Evolutionary conservation across 92 coral and sea anemone species (phyloP).

Genomic region (Isaurus tuberculatus): DNA sequence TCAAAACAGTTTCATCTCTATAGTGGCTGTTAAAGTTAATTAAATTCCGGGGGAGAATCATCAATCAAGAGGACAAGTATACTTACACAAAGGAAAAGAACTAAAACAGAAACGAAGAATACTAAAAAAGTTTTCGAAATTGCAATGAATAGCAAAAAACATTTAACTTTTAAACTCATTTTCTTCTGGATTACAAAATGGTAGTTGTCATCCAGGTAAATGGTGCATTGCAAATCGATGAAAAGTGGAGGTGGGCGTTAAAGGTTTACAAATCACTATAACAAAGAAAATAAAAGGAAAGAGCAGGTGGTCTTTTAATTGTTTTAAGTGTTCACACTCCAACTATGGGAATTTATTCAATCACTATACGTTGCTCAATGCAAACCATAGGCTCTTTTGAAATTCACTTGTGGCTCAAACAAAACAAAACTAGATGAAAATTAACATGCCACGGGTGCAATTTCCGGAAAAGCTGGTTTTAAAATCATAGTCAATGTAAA

Average conservation of each 20-base stretch:
- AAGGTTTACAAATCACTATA: background rate
- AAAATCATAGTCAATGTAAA: background rate
- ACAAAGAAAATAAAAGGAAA: background rate
- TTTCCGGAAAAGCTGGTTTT: slow-evolving; percentile 9
- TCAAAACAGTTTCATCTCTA: too few relatives aligned
- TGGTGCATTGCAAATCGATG: background rate
- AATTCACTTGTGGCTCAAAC: background rate
- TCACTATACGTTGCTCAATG: background rate
- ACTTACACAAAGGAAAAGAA: too few relatives aligned
- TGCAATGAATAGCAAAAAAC: too few relatives aligned
- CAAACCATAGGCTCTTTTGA: background rate
- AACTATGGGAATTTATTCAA: background rate
- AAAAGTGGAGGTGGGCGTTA: slow-evolving; percentile 29
- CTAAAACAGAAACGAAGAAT: too few relatives aligned
- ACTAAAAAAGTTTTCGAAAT: too few relatives aligned
- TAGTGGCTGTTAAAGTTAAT: too few relatives aligned
- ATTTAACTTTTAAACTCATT: too few relatives aligned
- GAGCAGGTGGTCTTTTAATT: slow-evolving; percentile 38
- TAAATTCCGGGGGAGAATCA: too few relatives aligned
- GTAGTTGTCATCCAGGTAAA: background rate
- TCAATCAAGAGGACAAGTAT: too few relatives aligned
- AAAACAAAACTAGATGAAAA: background rate
- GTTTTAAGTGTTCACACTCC: background rate
- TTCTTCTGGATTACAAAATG: background rate
- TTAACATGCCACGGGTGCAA: slow-evolving; percentile 7